Evolutionary conservation across 1,140 invertebrate species (phyloP).

Genomic region (Teleogryllus occipitalis): DNA sequence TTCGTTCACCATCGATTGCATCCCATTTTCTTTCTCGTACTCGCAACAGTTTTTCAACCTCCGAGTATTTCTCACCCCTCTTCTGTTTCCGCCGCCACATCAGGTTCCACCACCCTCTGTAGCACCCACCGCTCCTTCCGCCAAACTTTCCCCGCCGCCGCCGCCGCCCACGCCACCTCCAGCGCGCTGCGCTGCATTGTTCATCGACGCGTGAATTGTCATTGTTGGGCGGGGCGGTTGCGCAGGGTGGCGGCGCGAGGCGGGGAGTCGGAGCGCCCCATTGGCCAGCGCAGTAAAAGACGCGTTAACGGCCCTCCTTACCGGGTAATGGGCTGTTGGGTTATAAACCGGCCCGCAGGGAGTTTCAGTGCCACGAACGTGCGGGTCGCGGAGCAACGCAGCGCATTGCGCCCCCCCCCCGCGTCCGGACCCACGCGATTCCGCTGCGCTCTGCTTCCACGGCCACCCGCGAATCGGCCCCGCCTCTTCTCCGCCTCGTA

Average conservation of each 20-base stretch:
- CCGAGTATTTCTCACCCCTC: too few species aligned
- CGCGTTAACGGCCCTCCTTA: neutral
- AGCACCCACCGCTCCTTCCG: too few species aligned
- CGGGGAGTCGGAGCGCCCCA: neutral
- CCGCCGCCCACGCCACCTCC: too few species aligned
- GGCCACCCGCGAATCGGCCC: neutral
- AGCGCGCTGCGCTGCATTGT: neutral
- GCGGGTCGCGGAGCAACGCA: neutral
- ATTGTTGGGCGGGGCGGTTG: neutral
- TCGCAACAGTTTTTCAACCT: too few species aligned
- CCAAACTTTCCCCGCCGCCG: too few species aligned
- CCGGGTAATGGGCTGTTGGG: conserved; percentile 2
- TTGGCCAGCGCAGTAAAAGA: neutral
- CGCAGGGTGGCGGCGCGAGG: neutral
- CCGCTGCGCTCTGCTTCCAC: neutral
- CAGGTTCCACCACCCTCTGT: too few species aligned
- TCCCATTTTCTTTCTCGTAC: too few species aligned
- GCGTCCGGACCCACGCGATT: neutral
- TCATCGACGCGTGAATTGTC: neutral
- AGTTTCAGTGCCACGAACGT: neutral
- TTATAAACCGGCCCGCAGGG: neutral
- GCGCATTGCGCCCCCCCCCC: neutral
- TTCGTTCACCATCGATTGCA: too few species aligned
- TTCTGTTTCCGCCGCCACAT: too few species aligned
- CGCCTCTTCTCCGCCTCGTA: neutral